Conservation (phyloP, 2,888 invertebrate species). For the Parochlus steinenii region DNA sequence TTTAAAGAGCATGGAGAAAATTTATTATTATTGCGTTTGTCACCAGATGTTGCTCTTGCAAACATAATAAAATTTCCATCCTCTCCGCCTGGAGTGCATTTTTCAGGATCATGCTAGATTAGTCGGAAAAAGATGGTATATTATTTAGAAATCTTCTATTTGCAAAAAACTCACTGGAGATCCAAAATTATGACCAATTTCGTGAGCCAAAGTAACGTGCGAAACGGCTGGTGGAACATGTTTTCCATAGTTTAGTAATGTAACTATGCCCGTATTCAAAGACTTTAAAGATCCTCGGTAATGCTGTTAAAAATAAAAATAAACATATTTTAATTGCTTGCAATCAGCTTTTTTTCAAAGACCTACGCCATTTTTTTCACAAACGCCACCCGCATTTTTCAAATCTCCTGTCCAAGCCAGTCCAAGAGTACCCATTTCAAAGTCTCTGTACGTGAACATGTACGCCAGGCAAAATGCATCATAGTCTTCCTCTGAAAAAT, state of each 20-base stretch:
- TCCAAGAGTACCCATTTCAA: slow-evolving; percentile 90
- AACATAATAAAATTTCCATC: slow-evolving; percentile 99
- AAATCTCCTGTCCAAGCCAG: slow-evolving; percentile 96
- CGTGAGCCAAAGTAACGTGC: slow-evolving; percentile 95
- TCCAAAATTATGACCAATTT: slow-evolving; percentile 98
- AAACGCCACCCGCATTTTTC: slow-evolving; percentile 94
- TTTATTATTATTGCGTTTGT: slow-evolving; percentile 93
- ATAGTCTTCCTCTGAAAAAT: slow-evolving; percentile 80
- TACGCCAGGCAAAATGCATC: slow-evolving; percentile 97
- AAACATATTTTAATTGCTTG: neutral
- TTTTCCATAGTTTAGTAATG: slow-evolving; percentile 92
- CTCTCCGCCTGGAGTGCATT: slow-evolving; percentile 85
- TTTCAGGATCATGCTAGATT: slow-evolving; percentile 79
- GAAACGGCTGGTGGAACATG: slow-evolving; percentile 97
- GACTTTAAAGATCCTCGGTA: slow-evolving; percentile 87
- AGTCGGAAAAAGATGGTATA: slow-evolving; percentile 9
- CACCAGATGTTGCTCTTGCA: slow-evolving; percentile 94
- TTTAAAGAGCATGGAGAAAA: slow-evolving; percentile 90
- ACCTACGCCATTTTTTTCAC: slow-evolving; percentile 88
- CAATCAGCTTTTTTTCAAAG: neutral
- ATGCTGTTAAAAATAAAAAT: slow-evolving; percentile 44
- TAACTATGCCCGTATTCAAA: slow-evolving; percentile 95
- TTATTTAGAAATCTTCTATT: neutral
- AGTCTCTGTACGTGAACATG: slow-evolving; percentile 95
- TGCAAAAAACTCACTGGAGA: slow-evolving; percentile 57